Percentiles rank a stretch among this genome's conserved stretches.
phyloP scores from a whole-genome alignment of 1,140 invertebrate species.

The Cheumatopsyche charites region DNA sequence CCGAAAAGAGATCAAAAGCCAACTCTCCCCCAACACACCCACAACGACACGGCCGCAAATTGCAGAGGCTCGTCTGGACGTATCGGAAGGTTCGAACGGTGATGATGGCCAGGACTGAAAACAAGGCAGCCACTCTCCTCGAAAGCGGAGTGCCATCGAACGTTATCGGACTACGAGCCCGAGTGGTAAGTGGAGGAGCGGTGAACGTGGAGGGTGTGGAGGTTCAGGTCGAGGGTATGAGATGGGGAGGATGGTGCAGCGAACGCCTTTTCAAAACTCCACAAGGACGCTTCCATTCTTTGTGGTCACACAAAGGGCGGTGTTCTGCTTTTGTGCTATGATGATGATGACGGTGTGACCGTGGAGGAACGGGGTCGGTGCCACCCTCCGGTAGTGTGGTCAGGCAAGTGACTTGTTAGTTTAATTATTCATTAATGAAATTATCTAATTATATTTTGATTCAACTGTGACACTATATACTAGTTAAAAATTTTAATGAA shows the following conservation, averaged over 20 bases:
- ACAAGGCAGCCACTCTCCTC: constrained; percentile 11
- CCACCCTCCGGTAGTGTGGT: too few relatives aligned
- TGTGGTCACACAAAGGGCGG: constrained; percentile 19
- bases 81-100: background rate
- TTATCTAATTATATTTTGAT: too few relatives aligned
- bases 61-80: background rate
- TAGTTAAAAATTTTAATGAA: too few relatives aligned
- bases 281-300: constrained; percentile 33
- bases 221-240: constrained; percentile 4
- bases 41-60: too few relatives aligned
- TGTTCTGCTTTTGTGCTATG: constrained; percentile 19
- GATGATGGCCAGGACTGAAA: constrained; percentile 20
- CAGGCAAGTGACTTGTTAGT: too few relatives aligned
- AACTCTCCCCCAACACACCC: too few relatives aligned
- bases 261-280: constrained; percentile 36
- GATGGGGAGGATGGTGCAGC: constrained; percentile 27
- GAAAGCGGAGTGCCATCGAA: constrained; percentile 28
- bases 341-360: background rate
- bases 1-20: too few relatives aligned
- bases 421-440: too few relatives aligned
- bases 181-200: too few relatives aligned
- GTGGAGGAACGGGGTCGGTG: too few relatives aligned
- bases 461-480: too few relatives aligned
- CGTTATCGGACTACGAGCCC: constrained; percentile 26
- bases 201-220: too few relatives aligned